Evolutionary conservation across 2,888 invertebrate species (phyloP), one percentile per base, ranked within the genome.

Genomic region (Germaria angustata): DNA sequence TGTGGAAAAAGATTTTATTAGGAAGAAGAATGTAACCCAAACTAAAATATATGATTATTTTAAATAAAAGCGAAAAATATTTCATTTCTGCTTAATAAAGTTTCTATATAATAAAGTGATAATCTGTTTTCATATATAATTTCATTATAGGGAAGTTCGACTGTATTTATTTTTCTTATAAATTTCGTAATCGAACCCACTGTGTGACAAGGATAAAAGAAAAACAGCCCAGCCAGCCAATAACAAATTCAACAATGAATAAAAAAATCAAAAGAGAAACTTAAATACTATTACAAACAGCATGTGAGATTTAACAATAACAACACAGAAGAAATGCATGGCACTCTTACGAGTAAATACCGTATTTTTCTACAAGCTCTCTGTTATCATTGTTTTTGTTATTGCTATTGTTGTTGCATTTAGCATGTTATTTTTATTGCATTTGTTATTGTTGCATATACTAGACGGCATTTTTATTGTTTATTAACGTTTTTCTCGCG

Each of bases 391-490:
- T 75, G 57, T 28, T 66, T 4, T 49, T 76, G 39, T 11, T 17
- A 34, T 20, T 6, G 28, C 28, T 41, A 9, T 15, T 61, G 59
- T 24, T 61, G 59, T 15, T 73, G 39, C 24, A 36, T 36, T 44
- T 9, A 44, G 49, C 20, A 17, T 53, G 22, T 44, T 65, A 4
- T 36, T 28, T 15, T 49, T 36, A 11, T 69, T 49, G 17, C 28
- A 28, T 20, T 49, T 28, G 24, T 49, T 49, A 15, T 72, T 73
- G 8, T n/a, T 17, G 32, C 28, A 32, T 59, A 46, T 73, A 84
- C 87, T 87, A 88, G 75, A 71, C 46, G 34, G 57, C 24, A 4
- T 61, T 80, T 55, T 71, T 11, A 39, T 57, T 63, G 44, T 46
- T 63, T 71, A 57, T 78, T 71, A 55, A 71, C 55, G 55, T 46